phyloP scores from a whole-genome alignment of 2,888 invertebrate species.

The Xestia sexstrigata region DNA sequence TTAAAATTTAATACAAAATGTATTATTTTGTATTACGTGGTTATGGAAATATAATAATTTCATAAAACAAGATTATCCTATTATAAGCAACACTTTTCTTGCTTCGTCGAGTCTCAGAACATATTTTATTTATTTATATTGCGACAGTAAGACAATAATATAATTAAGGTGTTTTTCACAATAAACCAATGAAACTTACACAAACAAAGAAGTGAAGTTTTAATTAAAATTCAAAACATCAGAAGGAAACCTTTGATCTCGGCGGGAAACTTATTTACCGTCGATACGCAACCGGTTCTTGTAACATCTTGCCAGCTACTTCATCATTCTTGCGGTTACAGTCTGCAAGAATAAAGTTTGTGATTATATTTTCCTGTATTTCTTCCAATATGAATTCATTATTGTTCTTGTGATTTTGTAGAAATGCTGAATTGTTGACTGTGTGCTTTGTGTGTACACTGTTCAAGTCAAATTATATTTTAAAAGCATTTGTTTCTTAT shows the following conservation, averaged over 20 bases:
- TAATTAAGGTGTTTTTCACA: neutral
- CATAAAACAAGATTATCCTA: neutral
- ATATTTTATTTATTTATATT: neutral
- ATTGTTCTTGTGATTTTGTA: neutral
- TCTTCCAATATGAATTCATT: conserved; percentile 5
- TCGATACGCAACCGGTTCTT: conserved; percentile 32
- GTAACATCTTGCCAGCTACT: conserved; percentile 27
- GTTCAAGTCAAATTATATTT: neutral
- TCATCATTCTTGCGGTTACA: conserved; percentile 29
- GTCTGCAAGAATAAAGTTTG: conserved; percentile 14
- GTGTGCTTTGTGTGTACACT: neutral
- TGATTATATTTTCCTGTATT: conserved; percentile 11
- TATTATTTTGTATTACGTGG: no score
- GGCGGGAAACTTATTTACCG: conserved; percentile 39
- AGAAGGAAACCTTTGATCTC: conserved; percentile 42
- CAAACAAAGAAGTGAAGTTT: conserved; percentile 34
- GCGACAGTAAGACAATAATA: neutral
- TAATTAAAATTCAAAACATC: conserved; percentile 50
- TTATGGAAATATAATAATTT: neutral
- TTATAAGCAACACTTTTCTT: neutral
- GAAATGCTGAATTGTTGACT: neutral
- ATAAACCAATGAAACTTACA: neutral
- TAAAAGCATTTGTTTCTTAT: neutral
- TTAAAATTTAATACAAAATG: neutral
- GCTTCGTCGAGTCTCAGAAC: neutral